A percentile compares a stretch with the other conserved stretches of the same genome.
These are phyloP conservation scores for Hypolimnas misippus DNA, from an alignment of 2,888 invertebrate species.

Conservation along the genomic window DNA sequence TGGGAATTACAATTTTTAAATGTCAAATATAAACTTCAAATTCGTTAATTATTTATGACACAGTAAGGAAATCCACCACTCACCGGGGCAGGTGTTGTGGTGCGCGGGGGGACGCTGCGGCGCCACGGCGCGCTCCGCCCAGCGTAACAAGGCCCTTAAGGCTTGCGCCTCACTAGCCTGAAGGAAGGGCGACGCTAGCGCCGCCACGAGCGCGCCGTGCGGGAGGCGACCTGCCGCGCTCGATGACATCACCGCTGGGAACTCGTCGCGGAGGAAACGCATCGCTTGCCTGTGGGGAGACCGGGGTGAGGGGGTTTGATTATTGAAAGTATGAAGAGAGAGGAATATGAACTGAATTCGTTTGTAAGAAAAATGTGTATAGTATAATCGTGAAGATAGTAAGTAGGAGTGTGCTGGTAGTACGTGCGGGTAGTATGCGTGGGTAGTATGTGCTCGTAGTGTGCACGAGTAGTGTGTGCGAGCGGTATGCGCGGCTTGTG, in stretches of 20 bases:
- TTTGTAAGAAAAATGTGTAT: not conserved
- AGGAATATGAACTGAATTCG: no score
- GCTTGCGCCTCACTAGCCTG: constrained; percentile 96
- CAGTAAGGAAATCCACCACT: not conserved
- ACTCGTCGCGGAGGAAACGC: constrained; percentile 96
- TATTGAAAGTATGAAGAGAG: no score
- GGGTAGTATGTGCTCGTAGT: not conserved
- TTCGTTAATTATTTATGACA: not conserved
- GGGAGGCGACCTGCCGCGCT: constrained; percentile 89
- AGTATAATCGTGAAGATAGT: no score
- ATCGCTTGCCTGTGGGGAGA: constrained; percentile 87
- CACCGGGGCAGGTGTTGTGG: not conserved
- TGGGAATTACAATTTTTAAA: no score
- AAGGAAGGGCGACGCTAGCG: constrained; percentile 86
- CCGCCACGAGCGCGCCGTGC: constrained; percentile 88
- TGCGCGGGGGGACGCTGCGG: constrained; percentile 51
- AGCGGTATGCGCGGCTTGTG: not conserved
- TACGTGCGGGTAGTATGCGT: not conserved
- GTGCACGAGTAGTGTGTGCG: no score
- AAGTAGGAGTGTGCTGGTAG: no score
- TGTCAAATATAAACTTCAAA: not conserved
- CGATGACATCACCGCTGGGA: constrained; percentile 89
- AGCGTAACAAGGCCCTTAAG: constrained; percentile 84
- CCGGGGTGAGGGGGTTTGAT: no score
- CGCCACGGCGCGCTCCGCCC: constrained; percentile 58